Conservation (phyloP, 1,140 invertebrate genomes). For the Brachionus plicatilis region DNA sequence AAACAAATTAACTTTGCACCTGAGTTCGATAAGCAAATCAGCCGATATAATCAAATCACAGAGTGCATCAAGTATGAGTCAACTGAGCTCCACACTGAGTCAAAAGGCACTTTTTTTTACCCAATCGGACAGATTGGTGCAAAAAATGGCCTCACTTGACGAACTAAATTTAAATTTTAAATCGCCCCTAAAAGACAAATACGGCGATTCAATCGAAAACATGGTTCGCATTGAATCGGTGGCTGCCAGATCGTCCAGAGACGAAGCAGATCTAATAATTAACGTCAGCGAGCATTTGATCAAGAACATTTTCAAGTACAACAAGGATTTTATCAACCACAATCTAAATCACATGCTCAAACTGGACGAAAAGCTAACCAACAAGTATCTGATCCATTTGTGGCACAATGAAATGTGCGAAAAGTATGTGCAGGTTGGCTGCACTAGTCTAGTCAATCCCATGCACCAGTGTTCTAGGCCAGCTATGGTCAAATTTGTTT, state of each 20-base stretch:
- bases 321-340: conserved; percentile 35
- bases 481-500: conserved; percentile 39
- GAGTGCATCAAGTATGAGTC: neutral
- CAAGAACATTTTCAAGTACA: conserved; percentile 1
- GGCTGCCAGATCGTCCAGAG: neutral
- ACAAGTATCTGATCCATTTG: conserved; percentile 27
- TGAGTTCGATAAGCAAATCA: neutral
- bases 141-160: neutral
- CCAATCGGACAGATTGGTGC: conserved; percentile 5
- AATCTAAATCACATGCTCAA: conserved; percentile 35
- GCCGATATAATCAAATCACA: neutral
- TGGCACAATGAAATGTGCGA: conserved; percentile 40
- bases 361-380: conserved; percentile 31
- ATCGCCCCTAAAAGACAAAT: conserved; percentile 28
- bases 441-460: conserved; percentile 31
- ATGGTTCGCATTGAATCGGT: neutral
- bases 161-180: neutral
- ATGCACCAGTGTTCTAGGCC: conserved; percentile 37
- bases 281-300: conserved; percentile 36
- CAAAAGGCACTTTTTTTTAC: neutral
- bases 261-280: conserved; percentile 16
- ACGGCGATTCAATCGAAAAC: conserved; percentile 34
- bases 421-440: conserved; percentile 22
- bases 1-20: neutral
- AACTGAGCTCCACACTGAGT: neutral